Conservation (phyloP, 2,888 invertebrate species). For the Crossocerus cetratus region DNA sequence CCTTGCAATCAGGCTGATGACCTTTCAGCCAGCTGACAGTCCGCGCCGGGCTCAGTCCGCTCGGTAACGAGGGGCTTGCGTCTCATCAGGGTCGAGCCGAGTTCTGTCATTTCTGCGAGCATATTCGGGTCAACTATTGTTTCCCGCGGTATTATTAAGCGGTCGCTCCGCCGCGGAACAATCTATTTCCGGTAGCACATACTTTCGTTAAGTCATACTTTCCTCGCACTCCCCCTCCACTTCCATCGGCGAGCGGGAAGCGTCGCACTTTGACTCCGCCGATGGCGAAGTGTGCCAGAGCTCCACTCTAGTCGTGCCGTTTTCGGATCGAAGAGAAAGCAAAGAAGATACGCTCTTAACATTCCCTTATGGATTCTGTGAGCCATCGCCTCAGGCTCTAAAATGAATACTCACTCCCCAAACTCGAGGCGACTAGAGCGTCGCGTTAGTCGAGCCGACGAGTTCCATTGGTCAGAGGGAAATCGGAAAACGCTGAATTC, state of each 20-base stretch:
- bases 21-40: constrained; percentile 41
- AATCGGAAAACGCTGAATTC: no score
- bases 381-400: no score
- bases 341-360: constrained; percentile 32
- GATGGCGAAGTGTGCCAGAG: constrained; percentile 46
- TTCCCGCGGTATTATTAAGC: constrained; percentile 62
- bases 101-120: constrained; percentile 46
- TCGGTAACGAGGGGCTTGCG: constrained; percentile 36
- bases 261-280: constrained; percentile 12
- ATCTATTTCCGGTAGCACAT: constrained; percentile 63
- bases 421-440: no score
- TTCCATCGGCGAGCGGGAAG: neutral
- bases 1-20: constrained; percentile 42
- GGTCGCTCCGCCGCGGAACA: constrained; percentile 54
- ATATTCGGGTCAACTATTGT: constrained; percentile 67
- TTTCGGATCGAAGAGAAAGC: constrained; percentile 45
- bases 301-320: constrained; percentile 29
- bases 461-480: no score
- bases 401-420: no score
- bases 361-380: no score
- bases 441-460: no score
- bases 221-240: constrained; percentile 14
- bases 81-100: constrained; percentile 51
- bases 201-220: constrained; percentile 31
- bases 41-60: constrained; percentile 24